Percentiles rank a stretch among this genome's conserved stretches.
Evolutionary conservation across 2,113 vertebrate genomes (phyloP).

Genomic region (Oxygymnocypris stewartii): DNA sequence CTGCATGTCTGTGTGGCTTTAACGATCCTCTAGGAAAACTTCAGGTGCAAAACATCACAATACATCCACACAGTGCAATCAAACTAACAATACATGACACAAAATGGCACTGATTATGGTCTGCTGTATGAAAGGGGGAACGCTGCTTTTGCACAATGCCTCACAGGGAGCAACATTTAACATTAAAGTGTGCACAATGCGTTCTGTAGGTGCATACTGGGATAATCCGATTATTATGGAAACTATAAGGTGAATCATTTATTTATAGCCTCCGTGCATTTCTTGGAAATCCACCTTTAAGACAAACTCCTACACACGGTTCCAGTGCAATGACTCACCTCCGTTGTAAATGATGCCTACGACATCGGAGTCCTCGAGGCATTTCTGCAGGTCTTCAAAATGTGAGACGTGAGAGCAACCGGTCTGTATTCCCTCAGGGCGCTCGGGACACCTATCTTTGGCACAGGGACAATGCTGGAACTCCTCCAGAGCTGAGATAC

Average conservation of each 20-base stretch:
- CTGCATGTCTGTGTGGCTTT: background rate
- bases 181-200: background rate
- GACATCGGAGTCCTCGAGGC: background rate
- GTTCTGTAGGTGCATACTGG: background rate
- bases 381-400: background rate
- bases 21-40: background rate
- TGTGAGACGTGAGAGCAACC: constrained; percentile 1
- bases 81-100: background rate
- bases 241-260: background rate
- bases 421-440: background rate
- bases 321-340: background rate
- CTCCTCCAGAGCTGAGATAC: background rate
- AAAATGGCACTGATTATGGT: background rate
- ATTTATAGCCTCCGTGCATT: background rate
- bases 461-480: background rate
- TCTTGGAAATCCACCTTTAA: constrained; percentile 11
- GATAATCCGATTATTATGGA: too few relatives aligned
- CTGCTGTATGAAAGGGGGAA: background rate
- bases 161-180: background rate
- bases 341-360: background rate
- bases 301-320: background rate
- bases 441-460: background rate
- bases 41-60: background rate
- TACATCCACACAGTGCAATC: background rate
- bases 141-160: background rate